Base-by-base conservation (phyloP, 2,888 invertebrate genomes). In the Callimorpha dominula region DNA sequence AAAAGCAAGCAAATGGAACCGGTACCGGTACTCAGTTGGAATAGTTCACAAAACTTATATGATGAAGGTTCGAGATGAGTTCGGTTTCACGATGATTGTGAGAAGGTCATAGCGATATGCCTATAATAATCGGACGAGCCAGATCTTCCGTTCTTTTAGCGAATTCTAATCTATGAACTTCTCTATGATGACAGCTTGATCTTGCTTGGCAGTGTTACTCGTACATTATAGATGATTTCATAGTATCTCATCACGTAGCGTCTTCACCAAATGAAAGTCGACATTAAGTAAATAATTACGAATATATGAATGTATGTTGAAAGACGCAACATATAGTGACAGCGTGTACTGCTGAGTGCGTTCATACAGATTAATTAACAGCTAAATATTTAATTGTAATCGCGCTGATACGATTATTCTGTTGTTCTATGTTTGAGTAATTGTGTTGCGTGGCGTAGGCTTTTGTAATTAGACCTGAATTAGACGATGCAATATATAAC, bases 331-430 rank as follows among this genome's bases (percentile, higher is more conserved):
- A 17, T 52, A 52, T 52, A 60, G 31, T 12, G 31, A 60, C 14
- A 20, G 12, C 2, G 60, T 60, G 7, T 31, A 57, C 20, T 4
- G 11, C 31, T 57, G 20, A 20, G 57, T 57, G 57, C 20, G 12
- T 4, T 12, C 12, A 57, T 57, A 57, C 57, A 60, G 14, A 60
- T 60, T 31, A 31, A 60, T 60, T 60, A 60, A 14, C 31, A 60
- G 31, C 20, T 31, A 6, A 60, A 60, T 60, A 60, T 60, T 60
- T 60, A 60, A 60, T 60, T 60, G 60, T 60, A 31, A 60, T 31
- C 60, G 60, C 20, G 60, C 31, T 60, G 60, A 60, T 60, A 1
- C 14, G 60, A 60, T 60, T 60, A 60, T 31, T 60, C 60, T 60
- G 14, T 20, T 60, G 60, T 60, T 31, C 60, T 31, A 14, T 60